Evolutionary conservation across 2,113 vertebrate species (phyloP).

Genomic region (Microcebus jonahi): DNA sequence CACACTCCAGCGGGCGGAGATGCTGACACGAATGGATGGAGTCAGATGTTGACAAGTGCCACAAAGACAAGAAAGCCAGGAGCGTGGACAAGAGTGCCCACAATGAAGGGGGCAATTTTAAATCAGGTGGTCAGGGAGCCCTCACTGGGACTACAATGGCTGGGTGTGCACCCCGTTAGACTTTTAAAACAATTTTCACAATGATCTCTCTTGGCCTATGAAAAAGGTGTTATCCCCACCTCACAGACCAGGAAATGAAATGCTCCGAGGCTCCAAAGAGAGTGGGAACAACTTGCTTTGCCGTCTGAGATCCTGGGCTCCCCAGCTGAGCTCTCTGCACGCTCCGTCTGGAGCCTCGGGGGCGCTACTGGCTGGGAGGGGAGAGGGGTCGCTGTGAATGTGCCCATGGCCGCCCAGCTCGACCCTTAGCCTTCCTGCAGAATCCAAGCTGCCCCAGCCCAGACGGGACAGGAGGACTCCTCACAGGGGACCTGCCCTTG

Average conservation of each 20-base stretch:
- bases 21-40: rapidly evolving
- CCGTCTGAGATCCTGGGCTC: not conserved
- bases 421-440: not conserved
- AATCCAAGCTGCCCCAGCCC: not conserved
- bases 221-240: not conserved
- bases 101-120: not conserved
- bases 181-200: not conserved
- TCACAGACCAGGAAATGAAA: not conserved
- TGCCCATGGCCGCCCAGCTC: not conserved
- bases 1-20: rapidly evolving
- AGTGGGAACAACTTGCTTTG: not conserved
- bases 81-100: rapidly evolving
- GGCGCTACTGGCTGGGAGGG: not conserved
- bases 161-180: not conserved
- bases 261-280: not conserved
- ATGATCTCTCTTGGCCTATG: not conserved
- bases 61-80: not conserved
- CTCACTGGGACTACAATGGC: not conserved
- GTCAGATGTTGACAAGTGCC: not conserved
- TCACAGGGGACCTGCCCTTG: not conserved
- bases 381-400: not conserved
- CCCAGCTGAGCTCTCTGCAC: not conserved
- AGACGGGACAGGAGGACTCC: not conserved
- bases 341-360: not conserved
- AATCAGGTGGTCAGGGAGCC: not conserved